Base-by-base conservation (phyloP, 2,888 invertebrate species). In the Nyleta sp. region DNA sequence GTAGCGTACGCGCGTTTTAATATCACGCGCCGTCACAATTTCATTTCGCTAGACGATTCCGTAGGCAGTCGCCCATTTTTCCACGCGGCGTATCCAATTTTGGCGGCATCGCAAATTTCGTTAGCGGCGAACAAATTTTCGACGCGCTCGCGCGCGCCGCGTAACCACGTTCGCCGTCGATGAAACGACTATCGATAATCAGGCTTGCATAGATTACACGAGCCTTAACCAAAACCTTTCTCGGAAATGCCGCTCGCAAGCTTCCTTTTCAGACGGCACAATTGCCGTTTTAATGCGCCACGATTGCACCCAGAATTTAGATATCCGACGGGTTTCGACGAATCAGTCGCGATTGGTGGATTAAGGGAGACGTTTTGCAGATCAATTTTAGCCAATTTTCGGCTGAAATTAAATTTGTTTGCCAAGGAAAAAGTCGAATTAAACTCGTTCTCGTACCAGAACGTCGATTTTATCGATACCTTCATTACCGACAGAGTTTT, bases 181-280 rank as follows among this genome's bases (percentile, higher is more conserved):
- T 76, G 59, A 76, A 79, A 77, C 79, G 70, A 73, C 76, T 76
- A 79, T 76, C 78, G 79, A 81, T 83, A 83, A 82, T 83, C 82
- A 80, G 80, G 68, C 77, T 78, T 80, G 81, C 83, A 83, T 82
- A 80, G 68, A 80, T 83, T 83, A 82, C 57, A 3, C 48, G 44
- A 46, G 33, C 67, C 67, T 67, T 57, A 67, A 67, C 44, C 55
- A 53, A 11, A 53, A 42, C 31, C 50, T 44, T 44, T 15, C 11
- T 0, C 28, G 11, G 46, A 10, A 48, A 60, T 48, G 33, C 38
- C 13, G 38, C n/a, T 50, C 17, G 11, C 17, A 2, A 28, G 11
- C 24, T 52, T 52, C 52, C 52, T 44, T 22, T 24, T 64, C 52
- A 33, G 40, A 40, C 17, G 24, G 17, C 31, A 24, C 18, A 50